Evolutionary conservation across 2,797 vertebrate genomes (phyloP).

Genomic region (Xiphophorus birchmanni): DNA sequence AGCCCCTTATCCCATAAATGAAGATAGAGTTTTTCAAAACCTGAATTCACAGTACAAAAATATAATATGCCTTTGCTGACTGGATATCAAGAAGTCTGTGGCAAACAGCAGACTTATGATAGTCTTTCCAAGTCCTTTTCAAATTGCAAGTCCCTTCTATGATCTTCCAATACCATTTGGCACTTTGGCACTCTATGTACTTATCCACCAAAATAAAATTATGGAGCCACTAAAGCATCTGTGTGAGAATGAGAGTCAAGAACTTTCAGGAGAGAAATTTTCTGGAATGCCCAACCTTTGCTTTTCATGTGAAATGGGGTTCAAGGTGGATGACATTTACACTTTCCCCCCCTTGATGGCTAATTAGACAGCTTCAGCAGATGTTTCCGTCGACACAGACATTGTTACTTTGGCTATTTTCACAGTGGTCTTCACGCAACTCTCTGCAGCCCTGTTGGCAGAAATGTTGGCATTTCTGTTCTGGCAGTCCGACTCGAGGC

Average conservation of each 20-base stretch:
- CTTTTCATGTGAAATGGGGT: constrained; percentile 52
- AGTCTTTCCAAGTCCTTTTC: constrained; percentile 59
- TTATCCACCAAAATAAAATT: constrained; percentile 62
- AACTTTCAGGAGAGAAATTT: constrained; percentile 43
- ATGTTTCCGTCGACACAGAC: constrained; percentile 99
- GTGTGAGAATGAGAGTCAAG: constrained; percentile 58
- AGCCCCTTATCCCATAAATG: constrained; percentile 87
- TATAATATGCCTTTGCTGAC: constrained; percentile 81
- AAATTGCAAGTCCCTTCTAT: constrained; percentile 54
- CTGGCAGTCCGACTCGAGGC: constrained; percentile 97
- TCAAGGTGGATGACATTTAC: constrained; percentile 63
- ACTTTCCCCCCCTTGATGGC: constrained; percentile 26
- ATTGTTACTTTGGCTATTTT: constrained; percentile 99
- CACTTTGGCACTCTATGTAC: constrained; percentile 80
- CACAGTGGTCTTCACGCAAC: constrained; percentile 99
- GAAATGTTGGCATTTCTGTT: constrained; percentile 91
- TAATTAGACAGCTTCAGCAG: constrained; percentile 91
- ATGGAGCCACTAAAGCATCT: constrained; percentile 63
- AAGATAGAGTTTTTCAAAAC: constrained; percentile 81
- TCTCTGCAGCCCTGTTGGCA: constrained; percentile 93
- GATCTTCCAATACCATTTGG: constrained; percentile 75
- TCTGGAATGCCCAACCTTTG: constrained; percentile 40
- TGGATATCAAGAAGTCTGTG: constrained; percentile 68
- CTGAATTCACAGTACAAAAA: constrained; percentile 87
- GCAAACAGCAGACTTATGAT: constrained; percentile 67